Conservation (phyloP, 2,888 invertebrate species). For the Conops quadrifasciatus region DNA sequence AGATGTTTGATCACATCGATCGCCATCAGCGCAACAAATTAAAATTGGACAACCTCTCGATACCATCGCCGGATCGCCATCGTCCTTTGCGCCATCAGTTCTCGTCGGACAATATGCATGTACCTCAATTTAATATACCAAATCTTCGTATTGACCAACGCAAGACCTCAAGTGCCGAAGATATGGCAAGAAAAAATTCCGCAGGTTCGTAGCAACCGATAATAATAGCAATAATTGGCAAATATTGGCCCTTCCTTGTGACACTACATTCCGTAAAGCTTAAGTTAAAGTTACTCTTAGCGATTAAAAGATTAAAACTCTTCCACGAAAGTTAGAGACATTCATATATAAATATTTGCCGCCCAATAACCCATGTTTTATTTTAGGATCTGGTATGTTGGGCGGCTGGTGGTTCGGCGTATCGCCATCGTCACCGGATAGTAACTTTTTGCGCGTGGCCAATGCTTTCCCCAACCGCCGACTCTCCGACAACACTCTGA, state of each 20-base stretch:
- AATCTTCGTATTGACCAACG: slow-evolving; percentile 85
- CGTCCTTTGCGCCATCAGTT: slow-evolving; percentile 81
- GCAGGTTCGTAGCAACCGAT: slow-evolving; percentile 68
- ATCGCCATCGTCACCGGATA: slow-evolving; percentile 84
- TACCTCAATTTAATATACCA: slow-evolving; percentile 86
- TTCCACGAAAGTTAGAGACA: too few relatives aligned
- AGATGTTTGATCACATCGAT: slow-evolving; percentile 91
- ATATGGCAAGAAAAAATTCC: slow-evolving; percentile 89
- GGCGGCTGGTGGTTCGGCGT: slow-evolving; percentile 87
- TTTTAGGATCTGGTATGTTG: slow-evolving; percentile 70
- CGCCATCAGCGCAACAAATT: slow-evolving; percentile 88
- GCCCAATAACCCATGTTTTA: background rate
- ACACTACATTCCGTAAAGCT: too few relatives aligned
- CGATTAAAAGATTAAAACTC: too few relatives aligned
- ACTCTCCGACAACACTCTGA: slow-evolving; percentile 89
- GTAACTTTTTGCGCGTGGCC: slow-evolving; percentile 86
- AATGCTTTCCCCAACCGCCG: slow-evolving; percentile 85
- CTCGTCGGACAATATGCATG: slow-evolving; percentile 87
- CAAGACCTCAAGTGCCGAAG: slow-evolving; percentile 90
- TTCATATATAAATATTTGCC: background rate
- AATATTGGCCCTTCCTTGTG: too few relatives aligned
- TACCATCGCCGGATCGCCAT: slow-evolving; percentile 80
- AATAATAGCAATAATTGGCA: background rate
- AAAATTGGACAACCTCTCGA: slow-evolving; percentile 81
- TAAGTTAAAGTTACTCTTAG: too few relatives aligned